Percentiles rank a stretch among this genome's conserved stretches.
These are phyloP conservation scores for Pogonocichla stellata DNA, from an alignment of 2,113 vertebrate genomes.

Conservation along the genomic window DNA sequence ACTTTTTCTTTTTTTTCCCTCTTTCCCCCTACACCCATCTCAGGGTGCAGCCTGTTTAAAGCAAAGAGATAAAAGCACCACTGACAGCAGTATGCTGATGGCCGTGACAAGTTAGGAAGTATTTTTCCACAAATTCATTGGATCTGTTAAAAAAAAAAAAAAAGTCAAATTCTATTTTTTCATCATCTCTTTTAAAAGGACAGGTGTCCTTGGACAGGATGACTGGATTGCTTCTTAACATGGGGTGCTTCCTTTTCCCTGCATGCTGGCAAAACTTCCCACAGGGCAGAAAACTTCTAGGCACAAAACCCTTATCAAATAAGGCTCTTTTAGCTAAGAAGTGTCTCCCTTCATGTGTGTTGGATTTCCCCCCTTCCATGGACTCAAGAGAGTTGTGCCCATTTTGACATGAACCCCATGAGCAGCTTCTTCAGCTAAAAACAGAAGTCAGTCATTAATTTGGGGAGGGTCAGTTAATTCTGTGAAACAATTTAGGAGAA, in stretches of 20 bases:
- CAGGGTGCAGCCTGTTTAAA: slow-evolving; percentile 23
- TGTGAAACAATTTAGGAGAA: background rate
- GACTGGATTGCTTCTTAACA: background rate
- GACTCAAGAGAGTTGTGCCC: background rate
- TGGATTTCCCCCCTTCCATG: background rate
- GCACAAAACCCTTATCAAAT: background rate
- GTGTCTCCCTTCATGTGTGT: too few relatives aligned
- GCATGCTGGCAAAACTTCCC: background rate
- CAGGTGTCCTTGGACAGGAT: background rate
- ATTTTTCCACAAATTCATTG: background rate
- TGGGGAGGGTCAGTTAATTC: background rate
- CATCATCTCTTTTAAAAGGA: background rate
- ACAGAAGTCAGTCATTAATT: background rate
- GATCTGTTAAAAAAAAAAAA: background rate
- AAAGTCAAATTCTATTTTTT: background rate
- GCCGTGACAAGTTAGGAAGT: background rate
- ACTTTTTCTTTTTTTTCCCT: background rate
- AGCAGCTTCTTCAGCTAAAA: background rate
- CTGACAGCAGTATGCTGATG: slow-evolving; percentile 28
- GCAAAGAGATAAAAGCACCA: slow-evolving; percentile 33
- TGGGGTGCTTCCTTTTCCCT: background rate
- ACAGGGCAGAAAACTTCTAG: background rate
- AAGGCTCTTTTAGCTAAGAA: background rate
- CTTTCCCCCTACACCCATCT: background rate
- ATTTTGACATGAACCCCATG: background rate